Conservation (phyloP, 2,888 invertebrate genomes). For the Dromius quadrimaculatus region DNA sequence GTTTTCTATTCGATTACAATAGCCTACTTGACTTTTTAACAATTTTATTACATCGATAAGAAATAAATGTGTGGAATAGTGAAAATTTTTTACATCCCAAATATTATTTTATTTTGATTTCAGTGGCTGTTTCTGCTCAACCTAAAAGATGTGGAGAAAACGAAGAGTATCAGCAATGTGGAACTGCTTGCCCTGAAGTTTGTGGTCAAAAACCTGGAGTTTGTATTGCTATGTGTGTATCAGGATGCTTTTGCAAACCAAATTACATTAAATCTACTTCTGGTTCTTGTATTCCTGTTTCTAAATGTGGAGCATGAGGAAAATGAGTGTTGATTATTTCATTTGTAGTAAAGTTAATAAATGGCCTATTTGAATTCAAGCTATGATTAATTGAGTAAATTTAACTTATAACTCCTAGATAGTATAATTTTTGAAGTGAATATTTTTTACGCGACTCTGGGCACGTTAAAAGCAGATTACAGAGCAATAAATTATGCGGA, state of each 20-base stretch:
- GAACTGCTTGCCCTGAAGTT: slow-evolving; percentile 6
- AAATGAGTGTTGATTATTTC: no score
- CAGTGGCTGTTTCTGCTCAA: not conserved
- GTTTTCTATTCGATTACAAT: no score
- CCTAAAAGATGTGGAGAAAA: not conserved
- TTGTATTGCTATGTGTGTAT: not conserved
- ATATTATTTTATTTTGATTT: no score
- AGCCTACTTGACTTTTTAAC: no score
- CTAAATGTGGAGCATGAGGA: no score
- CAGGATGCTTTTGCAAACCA: slow-evolving; percentile 8
- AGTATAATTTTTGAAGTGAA: no score
- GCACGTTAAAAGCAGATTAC: no score
- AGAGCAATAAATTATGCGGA: no score
- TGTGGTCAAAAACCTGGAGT: not conserved
- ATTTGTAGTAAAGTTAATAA: not conserved
- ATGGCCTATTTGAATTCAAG: not conserved
- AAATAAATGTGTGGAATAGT: slow-evolving; percentile 26
- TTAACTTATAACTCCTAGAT: no score
- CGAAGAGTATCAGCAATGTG: slow-evolving; percentile 34
- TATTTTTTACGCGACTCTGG: no score
- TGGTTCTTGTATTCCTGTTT: no score
- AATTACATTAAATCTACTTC: slow-evolving; percentile 27
- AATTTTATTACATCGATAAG: not conserved
- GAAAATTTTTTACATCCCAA: slow-evolving; percentile 36
- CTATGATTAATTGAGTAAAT: not conserved